Conservation (phyloP, 2,113 vertebrate genomes). For the Chaetodon trifascialis region DNA sequence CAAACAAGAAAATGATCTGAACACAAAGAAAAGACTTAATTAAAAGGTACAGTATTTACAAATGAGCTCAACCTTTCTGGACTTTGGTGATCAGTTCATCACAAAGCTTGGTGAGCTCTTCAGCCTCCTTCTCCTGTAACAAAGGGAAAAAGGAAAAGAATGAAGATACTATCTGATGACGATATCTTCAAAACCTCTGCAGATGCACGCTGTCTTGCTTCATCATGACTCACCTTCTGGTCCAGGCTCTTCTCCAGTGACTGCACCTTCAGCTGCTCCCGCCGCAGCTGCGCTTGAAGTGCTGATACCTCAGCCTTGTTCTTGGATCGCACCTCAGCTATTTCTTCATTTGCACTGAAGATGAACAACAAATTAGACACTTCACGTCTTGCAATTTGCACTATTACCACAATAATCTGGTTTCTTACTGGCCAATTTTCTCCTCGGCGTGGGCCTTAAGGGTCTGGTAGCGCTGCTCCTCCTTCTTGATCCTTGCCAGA, state of each 20-base stretch:
- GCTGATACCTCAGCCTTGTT: slow-evolving; percentile 84
- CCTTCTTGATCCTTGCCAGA: slow-evolving; percentile 87
- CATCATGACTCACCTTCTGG: slow-evolving; percentile 86
- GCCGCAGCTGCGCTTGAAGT: slow-evolving; percentile 88
- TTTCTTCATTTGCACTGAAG: slow-evolving; percentile 90
- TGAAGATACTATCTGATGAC: not conserved
- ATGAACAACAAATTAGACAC: not conserved
- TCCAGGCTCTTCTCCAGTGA: slow-evolving; percentile 91
- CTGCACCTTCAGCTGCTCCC: slow-evolving; percentile 91
- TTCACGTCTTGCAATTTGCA: not conserved
- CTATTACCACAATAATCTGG: accelerated
- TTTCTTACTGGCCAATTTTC: slow-evolving; percentile 88
- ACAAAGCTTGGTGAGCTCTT: slow-evolving; percentile 90
- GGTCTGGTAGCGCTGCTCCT: slow-evolving; percentile 90
- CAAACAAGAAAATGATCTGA: slow-evolving; percentile 28
- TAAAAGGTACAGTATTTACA: slow-evolving; percentile 58
- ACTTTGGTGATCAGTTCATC: slow-evolving; percentile 88
- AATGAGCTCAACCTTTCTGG: slow-evolving; percentile 72
- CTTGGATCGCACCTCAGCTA: slow-evolving; percentile 88
- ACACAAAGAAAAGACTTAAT: not conserved
- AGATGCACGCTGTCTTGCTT: not conserved
- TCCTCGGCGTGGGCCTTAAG: slow-evolving; percentile 94
- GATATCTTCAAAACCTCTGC: not conserved
- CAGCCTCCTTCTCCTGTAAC: slow-evolving; percentile 87
- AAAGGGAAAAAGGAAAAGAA: not conserved